Evolutionary conservation across 2,113 vertebrate genomes (phyloP).

Genomic region (Burhinus bistriatus): DNA sequence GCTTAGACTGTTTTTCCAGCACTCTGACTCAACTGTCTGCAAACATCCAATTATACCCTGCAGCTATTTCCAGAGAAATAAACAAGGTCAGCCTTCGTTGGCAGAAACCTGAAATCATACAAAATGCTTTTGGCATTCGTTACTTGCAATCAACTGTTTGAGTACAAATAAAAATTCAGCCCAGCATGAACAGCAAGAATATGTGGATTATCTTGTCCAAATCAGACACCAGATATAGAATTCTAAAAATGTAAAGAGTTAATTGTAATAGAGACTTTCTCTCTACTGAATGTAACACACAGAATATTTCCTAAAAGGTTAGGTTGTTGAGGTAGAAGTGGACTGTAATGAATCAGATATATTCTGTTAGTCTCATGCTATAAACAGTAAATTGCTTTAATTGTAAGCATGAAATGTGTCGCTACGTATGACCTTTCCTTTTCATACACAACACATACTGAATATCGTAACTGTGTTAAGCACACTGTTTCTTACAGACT

Average conservation of each 20-base stretch:
- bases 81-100: constrained; percentile 52
- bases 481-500: background rate
- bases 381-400: background rate
- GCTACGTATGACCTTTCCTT: background rate
- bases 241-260: background rate
- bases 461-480: background rate
- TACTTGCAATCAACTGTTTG: constrained; percentile 12
- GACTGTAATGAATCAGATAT: background rate
- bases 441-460: background rate
- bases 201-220: background rate
- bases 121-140: constrained; percentile 51
- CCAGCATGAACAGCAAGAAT: background rate
- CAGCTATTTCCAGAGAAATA: constrained; percentile 58
- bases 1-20: constrained; percentile 39
- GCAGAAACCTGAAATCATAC: constrained; percentile 54
- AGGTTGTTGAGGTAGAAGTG: background rate
- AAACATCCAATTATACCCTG: constrained; percentile 59
- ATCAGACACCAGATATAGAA: background rate
- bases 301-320: background rate
- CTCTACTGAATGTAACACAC: background rate
- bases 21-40: constrained; percentile 46
- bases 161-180: constrained; percentile 13
- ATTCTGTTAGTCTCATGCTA: background rate
- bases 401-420: background rate
- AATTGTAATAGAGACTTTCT: background rate